Evolutionary conservation across 2,113 vertebrate genomes (phyloP).

Genomic region (Centrocercus urophasianus): DNA sequence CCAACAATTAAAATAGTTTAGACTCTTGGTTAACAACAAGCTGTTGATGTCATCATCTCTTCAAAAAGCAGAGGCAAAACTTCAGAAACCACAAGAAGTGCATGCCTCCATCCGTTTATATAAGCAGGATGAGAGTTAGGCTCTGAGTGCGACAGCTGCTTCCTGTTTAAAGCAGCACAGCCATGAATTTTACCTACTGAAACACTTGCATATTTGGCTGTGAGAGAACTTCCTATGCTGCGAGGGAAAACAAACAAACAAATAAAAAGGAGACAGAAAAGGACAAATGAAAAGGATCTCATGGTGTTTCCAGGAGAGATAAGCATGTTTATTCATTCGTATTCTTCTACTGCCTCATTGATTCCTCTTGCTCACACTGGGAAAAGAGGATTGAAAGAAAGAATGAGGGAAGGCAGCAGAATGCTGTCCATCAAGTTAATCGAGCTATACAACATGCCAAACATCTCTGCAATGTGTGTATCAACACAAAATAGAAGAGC

Average conservation of each 20-base stretch:
- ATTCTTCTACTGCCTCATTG: neutral
- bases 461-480: neutral
- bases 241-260: neutral
- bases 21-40: neutral
- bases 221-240: neutral
- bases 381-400: neutral
- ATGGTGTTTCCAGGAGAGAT: neutral
- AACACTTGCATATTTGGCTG: neutral
- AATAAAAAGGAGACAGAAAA: neutral
- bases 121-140: neutral
- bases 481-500: neutral
- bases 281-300: neutral
- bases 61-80: neutral
- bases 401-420: neutral
- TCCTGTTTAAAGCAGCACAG: neutral
- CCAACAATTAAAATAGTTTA: neutral
- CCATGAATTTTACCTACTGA: neutral
- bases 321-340: neutral
- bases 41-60: neutral
- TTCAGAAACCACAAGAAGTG: neutral
- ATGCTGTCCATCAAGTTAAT: neutral
- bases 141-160: neutral
- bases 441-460: neutral
- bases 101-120: rapidly evolving
- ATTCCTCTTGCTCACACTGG: neutral